Percentiles rank a stretch among this genome's conserved stretches.
Evolutionary conservation across 2,113 vertebrate genomes (phyloP).

Genomic region (Chrysemys picta): DNA sequence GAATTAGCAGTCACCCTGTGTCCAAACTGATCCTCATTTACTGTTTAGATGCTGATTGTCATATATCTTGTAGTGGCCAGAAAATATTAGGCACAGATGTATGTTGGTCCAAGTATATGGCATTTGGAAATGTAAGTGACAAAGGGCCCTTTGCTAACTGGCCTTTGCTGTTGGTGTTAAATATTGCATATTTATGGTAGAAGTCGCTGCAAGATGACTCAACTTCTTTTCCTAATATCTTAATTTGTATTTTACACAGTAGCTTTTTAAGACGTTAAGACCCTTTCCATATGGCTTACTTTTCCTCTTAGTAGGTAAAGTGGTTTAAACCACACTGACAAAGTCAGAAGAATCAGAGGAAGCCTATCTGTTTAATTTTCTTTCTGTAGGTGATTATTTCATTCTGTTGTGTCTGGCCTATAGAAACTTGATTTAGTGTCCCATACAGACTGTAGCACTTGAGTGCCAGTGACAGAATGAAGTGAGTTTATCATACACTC

Average conservation of each 20-base stretch:
- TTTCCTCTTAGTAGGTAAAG: not conserved
- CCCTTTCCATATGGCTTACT: not conserved
- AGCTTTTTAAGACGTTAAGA: not conserved
- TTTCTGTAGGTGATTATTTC: not conserved
- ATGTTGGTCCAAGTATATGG: not conserved
- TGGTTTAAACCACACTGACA: accelerated
- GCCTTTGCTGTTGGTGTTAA: not conserved
- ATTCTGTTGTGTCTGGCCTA: not conserved
- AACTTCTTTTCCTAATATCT: not conserved
- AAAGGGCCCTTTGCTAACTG: no score
- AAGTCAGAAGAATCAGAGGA: not conserved
- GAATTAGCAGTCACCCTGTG: not conserved
- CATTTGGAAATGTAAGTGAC: no score
- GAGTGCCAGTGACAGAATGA: not conserved
- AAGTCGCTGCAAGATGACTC: not conserved
- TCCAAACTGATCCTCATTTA: not conserved
- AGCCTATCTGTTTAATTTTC: not conserved
- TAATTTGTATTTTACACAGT: not conserved
- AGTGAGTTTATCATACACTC: not conserved
- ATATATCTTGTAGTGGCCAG: not conserved
- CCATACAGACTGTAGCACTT: not conserved
- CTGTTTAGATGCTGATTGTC: not conserved
- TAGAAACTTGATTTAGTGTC: not conserved
- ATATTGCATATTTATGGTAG: not conserved
- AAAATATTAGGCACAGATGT: not conserved